A percentile compares a stretch with the other conserved stretches of the same genome.
Evolutionary conservation across 30 jellyfish, hydroid and myxozoan species (phyloP).

Genomic region (Rhopilema esculentum): DNA sequence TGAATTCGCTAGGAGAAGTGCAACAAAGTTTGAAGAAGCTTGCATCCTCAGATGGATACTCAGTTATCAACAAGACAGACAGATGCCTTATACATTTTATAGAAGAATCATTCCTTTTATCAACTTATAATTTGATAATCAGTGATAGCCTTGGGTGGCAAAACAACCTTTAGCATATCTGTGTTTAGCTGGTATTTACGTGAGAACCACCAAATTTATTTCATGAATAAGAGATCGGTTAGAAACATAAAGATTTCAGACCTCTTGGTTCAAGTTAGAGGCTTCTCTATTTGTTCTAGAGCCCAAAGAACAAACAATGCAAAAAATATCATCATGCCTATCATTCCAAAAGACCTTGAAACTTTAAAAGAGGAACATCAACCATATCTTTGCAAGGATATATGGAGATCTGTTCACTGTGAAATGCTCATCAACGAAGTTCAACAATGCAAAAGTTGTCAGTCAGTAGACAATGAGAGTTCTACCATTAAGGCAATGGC

Average conservation of each 20-base stretch:
- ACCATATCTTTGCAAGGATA: background rate
- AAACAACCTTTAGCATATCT: too few relatives aligned
- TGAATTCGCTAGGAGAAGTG: background rate
- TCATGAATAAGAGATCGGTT: background rate
- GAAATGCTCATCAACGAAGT: background rate
- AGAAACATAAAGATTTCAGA: background rate
- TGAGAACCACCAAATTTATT: too few relatives aligned
- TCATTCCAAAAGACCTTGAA: conserved; percentile 13
- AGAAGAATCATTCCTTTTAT: background rate
- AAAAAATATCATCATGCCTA: background rate
- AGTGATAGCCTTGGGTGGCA: too few relatives aligned
- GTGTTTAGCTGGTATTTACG: too few relatives aligned
- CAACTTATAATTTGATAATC: background rate
- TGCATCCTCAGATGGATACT: background rate
- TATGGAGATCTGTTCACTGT: conserved; percentile 17
- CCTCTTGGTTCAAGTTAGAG: background rate
- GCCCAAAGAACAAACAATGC: background rate
- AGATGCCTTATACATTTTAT: background rate
- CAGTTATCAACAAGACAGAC: background rate
- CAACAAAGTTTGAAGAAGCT: background rate
- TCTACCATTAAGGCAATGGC: background rate
- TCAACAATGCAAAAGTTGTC: background rate
- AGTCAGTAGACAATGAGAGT: background rate
- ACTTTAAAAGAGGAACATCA: conserved; percentile 8
- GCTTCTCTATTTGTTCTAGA: background rate